A percentile compares a stretch with the other conserved stretches of the same genome.
These are phyloP conservation scores for Chromobotia macracanthus DNA, from an alignment of 2,797 vertebrate genomes.

Conservation along the genomic window DNA sequence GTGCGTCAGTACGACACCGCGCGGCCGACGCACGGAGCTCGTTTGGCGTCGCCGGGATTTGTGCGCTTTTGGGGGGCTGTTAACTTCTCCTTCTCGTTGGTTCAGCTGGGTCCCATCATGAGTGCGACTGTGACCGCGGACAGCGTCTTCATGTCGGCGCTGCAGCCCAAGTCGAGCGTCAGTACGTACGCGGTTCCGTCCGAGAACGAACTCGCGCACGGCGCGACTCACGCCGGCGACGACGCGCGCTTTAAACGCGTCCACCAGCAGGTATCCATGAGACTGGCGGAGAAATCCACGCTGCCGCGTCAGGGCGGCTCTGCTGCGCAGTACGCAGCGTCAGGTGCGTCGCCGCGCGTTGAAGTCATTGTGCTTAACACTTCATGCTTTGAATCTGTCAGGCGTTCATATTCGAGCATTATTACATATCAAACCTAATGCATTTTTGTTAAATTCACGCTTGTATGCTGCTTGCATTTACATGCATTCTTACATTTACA, in stretches of 20 bases:
- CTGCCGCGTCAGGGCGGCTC: conserved; percentile 74
- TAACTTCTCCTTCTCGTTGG: neutral
- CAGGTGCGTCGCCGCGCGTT: conserved; percentile 65
- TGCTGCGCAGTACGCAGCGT: conserved; percentile 58
- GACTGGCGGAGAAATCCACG: conserved; percentile 81
- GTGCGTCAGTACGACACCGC: conserved; percentile 6
- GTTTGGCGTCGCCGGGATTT: neutral
- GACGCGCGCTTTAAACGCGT: conserved; percentile 78
- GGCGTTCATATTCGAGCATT: neutral
- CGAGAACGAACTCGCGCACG: conserved; percentile 78
- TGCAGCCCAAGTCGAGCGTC: conserved; percentile 86
- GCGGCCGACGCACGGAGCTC: neutral
- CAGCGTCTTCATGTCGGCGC: conserved; percentile 80
- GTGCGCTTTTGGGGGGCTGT: neutral
- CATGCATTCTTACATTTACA: no score
- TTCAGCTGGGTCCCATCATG: conserved; percentile 51
- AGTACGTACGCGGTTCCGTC: conserved; percentile 89
- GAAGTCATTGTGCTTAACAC: neutral
- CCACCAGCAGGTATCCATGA: conserved; percentile 89
- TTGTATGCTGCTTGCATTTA: conserved; percentile 1
- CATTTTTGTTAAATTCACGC: neutral
- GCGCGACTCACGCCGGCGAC: conserved; percentile 66
- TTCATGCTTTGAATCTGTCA: neutral
- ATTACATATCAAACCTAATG: neutral
- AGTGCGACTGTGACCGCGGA: conserved; percentile 67